phyloP scores from a whole-genome alignment of 1,140 invertebrate species.

The Batillaria attramentaria region DNA sequence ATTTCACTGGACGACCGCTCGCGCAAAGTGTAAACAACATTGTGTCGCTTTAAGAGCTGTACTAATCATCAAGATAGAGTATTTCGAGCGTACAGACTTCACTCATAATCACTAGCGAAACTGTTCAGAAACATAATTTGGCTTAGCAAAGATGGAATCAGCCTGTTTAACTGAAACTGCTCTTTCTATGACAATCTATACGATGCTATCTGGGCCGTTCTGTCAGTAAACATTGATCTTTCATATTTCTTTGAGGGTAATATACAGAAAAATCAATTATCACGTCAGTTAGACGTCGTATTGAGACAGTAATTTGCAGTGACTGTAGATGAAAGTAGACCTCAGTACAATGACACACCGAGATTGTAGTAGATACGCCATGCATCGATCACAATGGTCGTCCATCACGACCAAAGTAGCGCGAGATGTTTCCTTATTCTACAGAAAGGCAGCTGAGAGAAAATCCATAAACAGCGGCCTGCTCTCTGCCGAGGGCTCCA shows the following conservation, averaged over 20 bases:
- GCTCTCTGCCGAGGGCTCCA: background rate
- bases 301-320: background rate
- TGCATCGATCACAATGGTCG: background rate
- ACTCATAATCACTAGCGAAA: background rate
- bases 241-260: background rate
- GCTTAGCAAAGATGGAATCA: too few relatives aligned
- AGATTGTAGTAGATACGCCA: background rate
- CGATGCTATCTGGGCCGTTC: too few relatives aligned
- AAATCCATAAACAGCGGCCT: background rate
- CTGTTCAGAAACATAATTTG: too few relatives aligned
- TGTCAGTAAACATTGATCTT: background rate
- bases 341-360: background rate
- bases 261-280: background rate
- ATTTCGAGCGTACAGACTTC: background rate
- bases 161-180: background rate
- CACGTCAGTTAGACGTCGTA: background rate
- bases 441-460: background rate
- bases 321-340: background rate
- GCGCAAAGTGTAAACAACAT: too few relatives aligned
- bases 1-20: too few relatives aligned
- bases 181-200: background rate
- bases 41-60: too few relatives aligned
- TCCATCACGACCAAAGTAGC: background rate
- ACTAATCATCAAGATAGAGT: too few relatives aligned
- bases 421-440: background rate